A percentile compares a stretch with the other conserved stretches of the same genome.
phyloP scores from a whole-genome alignment of 1,140 invertebrate genomes.

The Grapholita molesta region DNA sequence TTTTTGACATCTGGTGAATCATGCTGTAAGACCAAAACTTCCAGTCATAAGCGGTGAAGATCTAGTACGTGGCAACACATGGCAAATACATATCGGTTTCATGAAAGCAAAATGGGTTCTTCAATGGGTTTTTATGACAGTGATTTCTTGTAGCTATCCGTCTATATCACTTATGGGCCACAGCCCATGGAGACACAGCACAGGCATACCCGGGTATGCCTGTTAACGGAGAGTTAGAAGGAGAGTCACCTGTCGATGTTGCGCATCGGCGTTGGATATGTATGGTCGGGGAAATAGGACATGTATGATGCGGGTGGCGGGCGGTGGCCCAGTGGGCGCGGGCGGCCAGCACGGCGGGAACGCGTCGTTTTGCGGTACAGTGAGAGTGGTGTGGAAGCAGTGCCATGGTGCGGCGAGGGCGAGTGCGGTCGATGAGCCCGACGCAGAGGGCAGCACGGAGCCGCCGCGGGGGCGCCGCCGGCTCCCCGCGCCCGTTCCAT shows the following conservation, averaged over 20 bases:
- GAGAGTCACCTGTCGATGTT: slow-evolving; percentile 10
- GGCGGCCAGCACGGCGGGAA: slow-evolving; percentile 22
- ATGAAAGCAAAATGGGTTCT: background rate
- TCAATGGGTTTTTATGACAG: background rate
- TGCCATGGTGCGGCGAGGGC: slow-evolving; percentile 51
- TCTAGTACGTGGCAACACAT: too few relatives aligned
- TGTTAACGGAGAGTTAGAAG: too few relatives aligned
- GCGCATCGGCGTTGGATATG: background rate
- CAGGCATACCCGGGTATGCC: too few relatives aligned
- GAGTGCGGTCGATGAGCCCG: slow-evolving; percentile 74
- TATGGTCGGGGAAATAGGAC: slow-evolving; percentile 3
- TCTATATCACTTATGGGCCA: too few relatives aligned
- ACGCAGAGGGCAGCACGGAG: slow-evolving; percentile 67
- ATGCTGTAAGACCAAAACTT: slow-evolving; percentile 7
- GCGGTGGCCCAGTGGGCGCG: slow-evolving; percentile 24
- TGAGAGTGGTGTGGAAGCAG: slow-evolving; percentile 38
- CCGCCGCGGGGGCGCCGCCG: slow-evolving; percentile 41
- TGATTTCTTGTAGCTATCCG: background rate
- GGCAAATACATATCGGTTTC: too few relatives aligned
- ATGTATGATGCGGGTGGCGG: slow-evolving; percentile 19
- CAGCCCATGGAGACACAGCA: too few relatives aligned
- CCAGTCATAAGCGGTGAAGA: background rate
- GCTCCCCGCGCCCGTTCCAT: slow-evolving; percentile 42
- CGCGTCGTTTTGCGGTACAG: slow-evolving; percentile 47
- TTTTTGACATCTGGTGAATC: slow-evolving; percentile 27